Evolutionary conservation across 2,888 invertebrate species (phyloP).

Genomic region (Pollenia angustigena): DNA sequence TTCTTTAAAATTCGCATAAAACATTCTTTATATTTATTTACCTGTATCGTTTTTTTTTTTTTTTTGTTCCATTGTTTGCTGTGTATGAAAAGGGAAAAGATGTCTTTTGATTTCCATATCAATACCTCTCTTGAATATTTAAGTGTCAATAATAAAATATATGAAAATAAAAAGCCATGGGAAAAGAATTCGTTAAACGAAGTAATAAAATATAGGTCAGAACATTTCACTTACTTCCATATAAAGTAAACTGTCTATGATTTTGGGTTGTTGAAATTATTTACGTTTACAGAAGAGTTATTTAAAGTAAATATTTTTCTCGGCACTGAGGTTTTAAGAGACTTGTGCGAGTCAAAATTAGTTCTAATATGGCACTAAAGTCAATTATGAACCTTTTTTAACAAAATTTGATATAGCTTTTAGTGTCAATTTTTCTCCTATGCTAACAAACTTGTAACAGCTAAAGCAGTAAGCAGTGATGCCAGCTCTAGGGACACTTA

Average conservation of each 20-base stretch:
- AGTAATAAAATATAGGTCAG: neutral
- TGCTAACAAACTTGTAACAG: too few relatives aligned
- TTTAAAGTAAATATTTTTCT: too few relatives aligned
- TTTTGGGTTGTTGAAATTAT: too few relatives aligned
- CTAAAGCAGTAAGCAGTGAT: too few relatives aligned
- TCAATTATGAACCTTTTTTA: too few relatives aligned
- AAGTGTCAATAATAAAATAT: constrained; percentile 55
- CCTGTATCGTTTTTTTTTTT: constrained; percentile 5
- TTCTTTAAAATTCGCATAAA: constrained; percentile 51
- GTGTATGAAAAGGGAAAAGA: constrained; percentile 13
- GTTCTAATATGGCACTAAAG: too few relatives aligned
- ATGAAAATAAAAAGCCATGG: neutral
- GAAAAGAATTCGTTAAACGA: neutral
- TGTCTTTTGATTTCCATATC: constrained; percentile 61
- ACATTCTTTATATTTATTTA: constrained; percentile 30
- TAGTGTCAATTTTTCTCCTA: too few relatives aligned
- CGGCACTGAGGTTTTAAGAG: too few relatives aligned
- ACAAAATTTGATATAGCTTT: too few relatives aligned
- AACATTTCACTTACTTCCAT: neutral
- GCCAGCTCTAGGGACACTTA: too few relatives aligned
- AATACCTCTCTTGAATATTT: constrained; percentile 60
- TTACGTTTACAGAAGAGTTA: too few relatives aligned
- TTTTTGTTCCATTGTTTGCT: constrained; percentile 13
- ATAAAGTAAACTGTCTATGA: neutral
- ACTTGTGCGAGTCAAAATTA: too few relatives aligned